Evolutionary conservation across 2,888 invertebrate genomes (phyloP), one percentile per base, ranked within the genome.

Genomic region (Eubasilissa splendida): DNA sequence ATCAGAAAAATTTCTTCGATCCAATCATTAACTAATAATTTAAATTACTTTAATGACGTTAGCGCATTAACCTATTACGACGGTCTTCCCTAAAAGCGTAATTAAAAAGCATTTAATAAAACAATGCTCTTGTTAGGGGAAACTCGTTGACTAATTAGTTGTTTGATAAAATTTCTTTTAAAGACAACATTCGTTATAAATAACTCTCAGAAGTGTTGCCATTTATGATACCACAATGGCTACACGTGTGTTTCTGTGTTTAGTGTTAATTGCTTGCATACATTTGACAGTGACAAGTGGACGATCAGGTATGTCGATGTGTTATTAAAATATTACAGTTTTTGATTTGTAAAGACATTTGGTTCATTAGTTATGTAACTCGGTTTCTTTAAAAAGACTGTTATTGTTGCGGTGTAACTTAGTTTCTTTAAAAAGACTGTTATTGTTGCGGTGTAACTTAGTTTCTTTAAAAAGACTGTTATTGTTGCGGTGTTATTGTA

Each of bases 71-170:
- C 31, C 63, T 42, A 33, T 42, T 63, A 33, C 31, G 31, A n/a
- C 71, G 31, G 11, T 31, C 14, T 11, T 71, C 54, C 71, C 53
- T n/a, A 54, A 10, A 11, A 33, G 33, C 8, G 70, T 54, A 54
- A 71, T 71, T 54, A 54, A 56, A 71, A 71, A 8, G n/a, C 54
- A 54, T 31, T 71, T 71, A 71, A 53, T 12, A 22, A 54, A 71
- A 33, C 71, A 33, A 53, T 71, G 31, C 71, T 71, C 71, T 56
- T 54, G 53, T 71, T 71, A 71, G 22, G 12, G 33, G 11, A 68
- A n/a, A 50, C 14, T 68, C 68, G 14, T 50, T 52, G 12, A 68
- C 52, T 50, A 68, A 52, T 42, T 42, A 2, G 42, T 42, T 2
- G 3, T 50, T 52, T 50, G 68, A 68, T 68, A 68, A 68, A 65